These are phyloP conservation scores for Pandemis cinnamomeana DNA, from an alignment of 2,888 invertebrate species.

Conservation along the genomic window DNA sequence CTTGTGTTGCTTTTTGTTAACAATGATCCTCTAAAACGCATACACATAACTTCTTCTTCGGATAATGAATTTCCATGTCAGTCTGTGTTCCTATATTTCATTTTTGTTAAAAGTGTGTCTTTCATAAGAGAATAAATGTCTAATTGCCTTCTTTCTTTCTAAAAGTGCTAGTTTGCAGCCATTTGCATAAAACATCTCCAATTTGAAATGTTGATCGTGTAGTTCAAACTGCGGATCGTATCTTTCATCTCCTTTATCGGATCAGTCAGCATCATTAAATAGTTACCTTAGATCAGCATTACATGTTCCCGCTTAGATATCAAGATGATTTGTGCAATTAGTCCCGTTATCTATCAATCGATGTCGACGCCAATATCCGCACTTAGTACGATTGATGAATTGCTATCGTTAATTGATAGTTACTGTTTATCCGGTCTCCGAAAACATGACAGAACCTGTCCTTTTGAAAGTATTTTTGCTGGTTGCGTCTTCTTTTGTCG, in stretches of 20 bases:
- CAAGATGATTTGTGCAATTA: conserved; percentile 20
- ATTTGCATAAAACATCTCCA: background rate
- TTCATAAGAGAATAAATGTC: too few species aligned
- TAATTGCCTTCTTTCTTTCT: too few species aligned
- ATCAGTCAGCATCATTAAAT: background rate
- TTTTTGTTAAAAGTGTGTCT: too few species aligned
- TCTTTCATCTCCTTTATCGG: background rate
- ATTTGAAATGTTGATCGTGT: background rate
- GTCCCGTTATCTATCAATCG: conserved; percentile 13
- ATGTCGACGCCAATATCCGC: background rate
- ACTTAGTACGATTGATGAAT: conserved; percentile 18
- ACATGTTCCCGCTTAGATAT: background rate
- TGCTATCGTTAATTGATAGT: background rate
- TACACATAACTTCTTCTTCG: too few species aligned
- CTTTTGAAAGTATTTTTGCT: too few species aligned
- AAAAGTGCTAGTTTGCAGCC: too few species aligned
- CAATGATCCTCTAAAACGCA: too few species aligned
- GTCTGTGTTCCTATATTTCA: too few species aligned
- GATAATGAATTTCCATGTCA: too few species aligned
- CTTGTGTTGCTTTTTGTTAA: too few species aligned
- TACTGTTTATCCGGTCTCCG: background rate
- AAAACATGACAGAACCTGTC: too few species aligned
- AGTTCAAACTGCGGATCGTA: background rate
- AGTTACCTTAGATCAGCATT: background rate
- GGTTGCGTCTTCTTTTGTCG: too few species aligned